Conservation (phyloP, 2,888 invertebrate species). For the Ormyrus nitidulus region DNA sequence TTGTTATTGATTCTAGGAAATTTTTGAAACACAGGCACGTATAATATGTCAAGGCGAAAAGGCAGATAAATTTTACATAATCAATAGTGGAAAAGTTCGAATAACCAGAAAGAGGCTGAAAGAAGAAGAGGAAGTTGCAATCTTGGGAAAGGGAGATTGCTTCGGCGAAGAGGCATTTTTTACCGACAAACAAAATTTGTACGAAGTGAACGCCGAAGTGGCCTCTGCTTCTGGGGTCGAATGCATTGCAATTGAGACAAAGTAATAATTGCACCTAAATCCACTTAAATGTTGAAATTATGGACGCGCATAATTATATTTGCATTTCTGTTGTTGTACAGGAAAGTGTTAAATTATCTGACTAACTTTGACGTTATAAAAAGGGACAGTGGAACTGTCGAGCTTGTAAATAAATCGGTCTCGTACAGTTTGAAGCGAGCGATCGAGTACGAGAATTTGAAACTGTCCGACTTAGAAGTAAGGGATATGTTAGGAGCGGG, state of each 20-base stretch:
- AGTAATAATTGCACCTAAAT: slow-evolving; percentile 11
- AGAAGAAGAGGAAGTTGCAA: slow-evolving; percentile 79
- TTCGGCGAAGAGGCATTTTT: slow-evolving; percentile 93
- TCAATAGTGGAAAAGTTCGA: slow-evolving; percentile 87
- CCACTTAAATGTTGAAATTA: no score
- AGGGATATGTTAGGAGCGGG: slow-evolving; percentile 92
- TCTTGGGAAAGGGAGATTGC: slow-evolving; percentile 85
- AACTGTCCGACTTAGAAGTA: slow-evolving; percentile 85
- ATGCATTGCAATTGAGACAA: slow-evolving; percentile 86
- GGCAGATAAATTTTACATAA: slow-evolving; percentile 93
- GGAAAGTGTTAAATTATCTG: slow-evolving; percentile 87
- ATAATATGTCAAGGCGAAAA: slow-evolving; percentile 88
- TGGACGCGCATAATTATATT: no score
- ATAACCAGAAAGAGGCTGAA: slow-evolving; percentile 81
- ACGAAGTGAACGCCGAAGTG: slow-evolving; percentile 89
- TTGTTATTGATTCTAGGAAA: slow-evolving; percentile 78
- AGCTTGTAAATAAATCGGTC: slow-evolving; percentile 57
- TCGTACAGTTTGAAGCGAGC: slow-evolving; percentile 57
- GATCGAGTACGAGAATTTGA: slow-evolving; percentile 80
- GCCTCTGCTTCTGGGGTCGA: slow-evolving; percentile 89
- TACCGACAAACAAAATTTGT: slow-evolving; percentile 80
- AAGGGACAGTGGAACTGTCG: slow-evolving; percentile 72
- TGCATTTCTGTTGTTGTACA: slow-evolving; percentile 59
- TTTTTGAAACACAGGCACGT: slow-evolving; percentile 84
- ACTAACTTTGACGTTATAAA: slow-evolving; percentile 85